Evolutionary conservation across 2,888 invertebrate species (phyloP).

Genomic region (Megaustenia siamemsis): DNA sequence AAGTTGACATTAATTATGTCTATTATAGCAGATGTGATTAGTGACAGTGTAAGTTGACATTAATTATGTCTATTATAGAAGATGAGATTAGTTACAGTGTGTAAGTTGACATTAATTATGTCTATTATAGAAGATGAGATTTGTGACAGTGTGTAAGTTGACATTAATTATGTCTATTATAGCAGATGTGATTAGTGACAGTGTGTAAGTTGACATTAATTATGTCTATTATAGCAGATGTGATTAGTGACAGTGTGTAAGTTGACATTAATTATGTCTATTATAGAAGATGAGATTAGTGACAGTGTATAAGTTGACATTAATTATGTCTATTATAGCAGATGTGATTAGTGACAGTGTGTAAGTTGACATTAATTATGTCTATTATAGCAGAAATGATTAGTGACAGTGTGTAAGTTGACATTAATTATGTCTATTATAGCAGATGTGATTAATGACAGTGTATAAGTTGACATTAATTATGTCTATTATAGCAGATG

Average conservation of each 20-base stretch:
- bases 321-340: constrained; percentile 58
- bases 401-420: constrained; percentile 64
- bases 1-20: constrained; percentile 45
- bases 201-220: constrained; percentile 60
- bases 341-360: constrained; percentile 63
- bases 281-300: constrained; percentile 61
- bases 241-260: constrained; percentile 65
- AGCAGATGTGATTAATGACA: constrained; percentile 66
- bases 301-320: constrained; percentile 62
- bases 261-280: constrained; percentile 30
- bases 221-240: constrained; percentile 63
- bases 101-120: constrained; percentile 57
- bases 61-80: too few species aligned
- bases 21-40: constrained; percentile 65
- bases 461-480: constrained; percentile 60
- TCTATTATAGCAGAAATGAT: constrained; percentile 64
- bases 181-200: constrained; percentile 66
- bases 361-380: constrained; percentile 57
- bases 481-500: constrained; percentile 63
- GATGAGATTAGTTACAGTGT: constrained; percentile 63
- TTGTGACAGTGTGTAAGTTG: constrained; percentile 64
- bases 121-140: constrained; percentile 57
- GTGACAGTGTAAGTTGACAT: constrained; percentile 61
- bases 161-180: not conserved
- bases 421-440: not conserved